Evolutionary conservation across 2,113 vertebrate species (phyloP), one percentile per base, ranked within the genome.

Genomic region (Sminthopsis crassicaudata): DNA sequence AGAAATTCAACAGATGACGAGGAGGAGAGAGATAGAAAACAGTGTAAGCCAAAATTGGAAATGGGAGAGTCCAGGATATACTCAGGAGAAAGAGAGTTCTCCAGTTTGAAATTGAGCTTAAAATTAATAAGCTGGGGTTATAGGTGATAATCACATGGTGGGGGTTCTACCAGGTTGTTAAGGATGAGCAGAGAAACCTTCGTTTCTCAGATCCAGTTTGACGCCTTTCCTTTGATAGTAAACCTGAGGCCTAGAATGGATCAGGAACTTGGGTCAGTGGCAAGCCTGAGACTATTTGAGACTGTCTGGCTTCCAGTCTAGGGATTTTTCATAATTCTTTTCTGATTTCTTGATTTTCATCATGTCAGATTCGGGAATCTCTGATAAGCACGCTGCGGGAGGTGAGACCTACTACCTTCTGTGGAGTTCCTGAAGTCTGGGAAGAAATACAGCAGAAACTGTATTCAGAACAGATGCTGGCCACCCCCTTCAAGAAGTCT

Each of bases 351-450:
- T 84, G 67, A 84, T n/a, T 19, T 76, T 84, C 67, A 84, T 84
- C 16, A 84, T 42, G 19, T 30, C 55, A 76, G n/a, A 6, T 6
- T 0, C 95, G 94, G 96, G 97, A 95, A 91, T 96, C 95, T 10
- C 93, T 95, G 51, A 42, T 42, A 16, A 89, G 91, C n/a, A 54
- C 51, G 1, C 94, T 96, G 60, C 57, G 26, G 24, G 93, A 96
- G 52, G 96, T 97, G 52, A 92, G 55, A 94, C 95, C 95, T 60
- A 93, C 94, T 91, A 53, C 14, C 0, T 96, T 96, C 89, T 54
- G 14, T 0, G 88, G 96, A 6, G 25, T 92, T 25, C 95, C 89
- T 0, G 67, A 94, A 93, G 7, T 94, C 76, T 96, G 96, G 97
- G 93, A 97, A 46, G 25, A 6, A 5, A 46, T 94, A 84, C 48